Evolutionary conservation across 2,888 invertebrate genomes (phyloP), one percentile per base, ranked within the genome.

Genomic region (Melanostoma scalare): DNA sequence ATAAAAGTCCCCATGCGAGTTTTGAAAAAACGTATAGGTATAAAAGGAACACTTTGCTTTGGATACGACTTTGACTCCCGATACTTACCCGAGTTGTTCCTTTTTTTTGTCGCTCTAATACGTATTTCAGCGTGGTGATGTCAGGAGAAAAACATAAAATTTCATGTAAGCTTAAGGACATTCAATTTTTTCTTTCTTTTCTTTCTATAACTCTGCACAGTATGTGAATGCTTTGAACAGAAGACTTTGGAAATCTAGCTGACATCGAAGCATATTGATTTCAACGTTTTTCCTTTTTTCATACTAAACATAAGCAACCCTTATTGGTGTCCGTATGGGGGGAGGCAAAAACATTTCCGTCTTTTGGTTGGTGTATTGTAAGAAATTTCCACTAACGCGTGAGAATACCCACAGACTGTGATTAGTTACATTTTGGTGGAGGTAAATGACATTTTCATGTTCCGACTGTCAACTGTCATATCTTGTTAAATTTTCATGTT

Each of bases 331-430:
- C 20, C 1, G 20, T 20, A 20, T 20, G 20, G 20, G 20, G 20
- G 20, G 1, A 1, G 20, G 20, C 20, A n/a, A 2, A 50, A 63
- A 63, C 30, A 50, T 50, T 63, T 9, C 38, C 38, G 38, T n/a
- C 38, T 40, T 50, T 31, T 38, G n/a, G 9, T 46, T 38, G 4
- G 20, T 8, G 35, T 60, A 2, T 36, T 30, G 38, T 20, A n/a
- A 50, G 5, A 5, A 48, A 68, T 55, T 20, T 20, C 20, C 20
- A 20, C 20, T 20, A 20, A 77, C 65, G 72, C 81, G 72, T 82
- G 81, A 63, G 77, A 77, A 68, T n/a, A 40, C 33, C 46, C 73
- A 63, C 79, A 79, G 65, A 58, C 65, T 78, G 77, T 52, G 61
- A 60, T 61, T 69, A 61, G 68, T 65, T 61, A 31, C 50, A 52